Evolutionary conservation across 2,113 vertebrate genomes (phyloP).

Genomic region (Oreotrochilus melanogaster): DNA sequence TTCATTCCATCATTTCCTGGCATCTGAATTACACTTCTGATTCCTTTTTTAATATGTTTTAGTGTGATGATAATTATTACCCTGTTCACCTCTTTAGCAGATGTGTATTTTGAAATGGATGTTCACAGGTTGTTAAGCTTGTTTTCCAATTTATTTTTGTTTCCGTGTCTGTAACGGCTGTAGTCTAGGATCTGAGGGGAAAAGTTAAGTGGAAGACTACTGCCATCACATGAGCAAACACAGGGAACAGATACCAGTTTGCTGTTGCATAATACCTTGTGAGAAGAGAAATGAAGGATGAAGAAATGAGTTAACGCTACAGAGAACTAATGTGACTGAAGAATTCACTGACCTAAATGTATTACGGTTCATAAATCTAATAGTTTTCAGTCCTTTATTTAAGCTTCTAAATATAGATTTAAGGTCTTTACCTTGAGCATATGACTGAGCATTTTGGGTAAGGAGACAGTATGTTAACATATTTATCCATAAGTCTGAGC

Average conservation of each 20-base stretch:
- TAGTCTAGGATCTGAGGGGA: background rate
- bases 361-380: background rate
- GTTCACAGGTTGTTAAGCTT: background rate
- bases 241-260: background rate
- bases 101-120: background rate
- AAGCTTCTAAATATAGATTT: background rate
- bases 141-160: background rate
- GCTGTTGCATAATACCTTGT: background rate
- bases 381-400: background rate
- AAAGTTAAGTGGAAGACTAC: background rate
- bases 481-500: background rate
- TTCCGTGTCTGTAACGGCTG: background rate
- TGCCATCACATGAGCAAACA: background rate
- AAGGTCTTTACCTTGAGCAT: background rate
- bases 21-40: background rate
- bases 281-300: background rate
- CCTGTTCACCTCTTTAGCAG: background rate
- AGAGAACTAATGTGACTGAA: slow-evolving; percentile 10
- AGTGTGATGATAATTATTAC: background rate
- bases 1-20: background rate
- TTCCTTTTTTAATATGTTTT: background rate
- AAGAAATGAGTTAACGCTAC: slow-evolving; percentile 18
- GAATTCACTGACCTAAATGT: slow-evolving; percentile 1
- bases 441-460: background rate
- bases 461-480: background rate